phyloP scores from a whole-genome alignment of 2,797 vertebrate genomes.

The Simalia tracyae region DNA sequence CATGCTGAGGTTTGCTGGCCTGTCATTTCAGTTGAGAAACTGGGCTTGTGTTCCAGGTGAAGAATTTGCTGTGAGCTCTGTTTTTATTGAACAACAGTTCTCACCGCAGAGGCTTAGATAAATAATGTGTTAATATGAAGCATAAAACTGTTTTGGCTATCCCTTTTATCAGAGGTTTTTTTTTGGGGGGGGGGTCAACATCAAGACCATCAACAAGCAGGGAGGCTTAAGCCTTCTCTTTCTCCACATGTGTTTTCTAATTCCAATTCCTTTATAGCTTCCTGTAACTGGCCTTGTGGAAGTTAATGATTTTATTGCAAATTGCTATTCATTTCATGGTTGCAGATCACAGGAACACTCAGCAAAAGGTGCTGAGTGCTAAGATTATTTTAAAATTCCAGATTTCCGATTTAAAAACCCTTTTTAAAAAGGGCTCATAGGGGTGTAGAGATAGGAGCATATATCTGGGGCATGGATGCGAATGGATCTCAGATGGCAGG shows the following conservation, averaged over 20 bases:
- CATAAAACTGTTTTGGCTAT: neutral
- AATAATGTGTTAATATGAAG: neutral
- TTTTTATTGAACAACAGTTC: neutral
- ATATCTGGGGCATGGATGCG: neutral
- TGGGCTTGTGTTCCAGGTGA: neutral
- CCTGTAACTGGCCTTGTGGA: neutral
- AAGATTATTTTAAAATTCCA: neutral
- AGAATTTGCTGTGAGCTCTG: neutral
- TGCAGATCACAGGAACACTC: neutral
- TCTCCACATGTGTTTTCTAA: neutral
- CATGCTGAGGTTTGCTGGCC: neutral
- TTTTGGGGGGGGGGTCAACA: neutral
- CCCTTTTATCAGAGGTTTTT: neutral
- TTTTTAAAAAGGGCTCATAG: neutral
- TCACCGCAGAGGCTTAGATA: neutral
- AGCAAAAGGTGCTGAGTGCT: neutral
- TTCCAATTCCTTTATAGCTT: neutral
- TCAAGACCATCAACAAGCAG: neutral
- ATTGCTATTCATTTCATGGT: neutral
- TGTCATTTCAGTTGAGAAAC: conserved; percentile 11
- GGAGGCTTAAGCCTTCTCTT: neutral
- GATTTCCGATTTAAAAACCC: neutral
- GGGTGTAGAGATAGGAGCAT: neutral
- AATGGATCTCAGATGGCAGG: neutral
- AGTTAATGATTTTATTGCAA: neutral